Evolutionary conservation across 2,797 vertebrate genomes (phyloP).

Genomic region (Melanotaenia nigrans): DNA sequence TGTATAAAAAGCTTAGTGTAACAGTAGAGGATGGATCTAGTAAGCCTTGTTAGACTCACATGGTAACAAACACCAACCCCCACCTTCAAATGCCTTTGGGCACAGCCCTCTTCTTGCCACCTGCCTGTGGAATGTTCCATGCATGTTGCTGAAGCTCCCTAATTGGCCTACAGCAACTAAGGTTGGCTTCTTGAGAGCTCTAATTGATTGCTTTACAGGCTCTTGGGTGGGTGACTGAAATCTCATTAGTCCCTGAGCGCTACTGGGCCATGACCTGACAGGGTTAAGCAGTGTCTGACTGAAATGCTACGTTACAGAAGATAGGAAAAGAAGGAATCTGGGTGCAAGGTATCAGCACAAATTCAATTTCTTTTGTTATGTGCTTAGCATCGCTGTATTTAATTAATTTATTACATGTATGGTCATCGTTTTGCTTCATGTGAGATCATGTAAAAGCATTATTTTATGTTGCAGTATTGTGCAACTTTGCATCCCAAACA

Average conservation of each 20-base stretch:
- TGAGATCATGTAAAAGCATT: slow-evolving; percentile 4
- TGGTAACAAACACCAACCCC: not conserved
- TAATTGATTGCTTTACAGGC: slow-evolving; percentile 55
- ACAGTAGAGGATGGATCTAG: not conserved
- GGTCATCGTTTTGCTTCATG: not conserved
- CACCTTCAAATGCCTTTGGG: slow-evolving; percentile 31
- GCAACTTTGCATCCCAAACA: slow-evolving; percentile 4
- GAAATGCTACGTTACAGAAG: slow-evolving; percentile 16
- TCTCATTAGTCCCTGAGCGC: slow-evolving; percentile 57
- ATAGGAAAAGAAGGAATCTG: slow-evolving; percentile 13
- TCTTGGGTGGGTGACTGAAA: slow-evolving; percentile 35
- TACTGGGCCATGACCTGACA: slow-evolving; percentile 31
- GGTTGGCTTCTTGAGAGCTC: slow-evolving; percentile 51
- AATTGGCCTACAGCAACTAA: slow-evolving; percentile 54
- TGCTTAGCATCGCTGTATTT: not conserved
- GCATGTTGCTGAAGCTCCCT: slow-evolving; percentile 61
- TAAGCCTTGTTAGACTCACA: slow-evolving; percentile 13
- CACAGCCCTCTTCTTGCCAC: slow-evolving; percentile 46
- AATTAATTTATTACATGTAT: not conserved
- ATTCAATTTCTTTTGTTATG: not conserved
- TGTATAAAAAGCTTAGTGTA: not conserved
- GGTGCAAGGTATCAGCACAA: not conserved
- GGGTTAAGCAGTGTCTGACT: slow-evolving; percentile 11
- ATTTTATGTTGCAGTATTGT: slow-evolving; percentile 7
- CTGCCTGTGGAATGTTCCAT: slow-evolving; percentile 67